phyloP scores from a whole-genome alignment of 2,888 invertebrate species.

The Allacma fusca region DNA sequence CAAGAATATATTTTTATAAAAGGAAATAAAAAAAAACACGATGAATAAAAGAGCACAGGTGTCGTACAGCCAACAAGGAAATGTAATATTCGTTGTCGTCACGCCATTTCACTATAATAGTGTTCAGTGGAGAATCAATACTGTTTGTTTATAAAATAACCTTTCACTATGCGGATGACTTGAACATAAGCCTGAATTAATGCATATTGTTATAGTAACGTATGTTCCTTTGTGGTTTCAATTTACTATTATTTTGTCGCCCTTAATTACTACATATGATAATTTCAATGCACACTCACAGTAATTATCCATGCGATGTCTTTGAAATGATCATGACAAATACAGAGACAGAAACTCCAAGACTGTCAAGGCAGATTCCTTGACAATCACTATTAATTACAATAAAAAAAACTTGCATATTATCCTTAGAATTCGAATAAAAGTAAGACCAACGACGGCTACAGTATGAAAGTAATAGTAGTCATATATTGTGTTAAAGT shows the following conservation, averaged over 20 bases:
- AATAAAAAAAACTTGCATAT: too few species aligned
- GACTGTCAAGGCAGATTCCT: too few species aligned
- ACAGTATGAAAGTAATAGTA: conserved; percentile 5
- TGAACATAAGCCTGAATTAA: neutral
- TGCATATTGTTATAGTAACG: neutral
- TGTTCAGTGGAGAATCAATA: neutral
- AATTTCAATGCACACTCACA: neutral
- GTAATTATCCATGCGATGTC: neutral
- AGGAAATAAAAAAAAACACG: neutral
- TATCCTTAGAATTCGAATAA: neutral
- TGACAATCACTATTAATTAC: neutral
- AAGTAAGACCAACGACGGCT: neutral
- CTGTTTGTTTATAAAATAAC: neutral
- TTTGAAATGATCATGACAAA: neutral
- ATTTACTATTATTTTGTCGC: neutral
- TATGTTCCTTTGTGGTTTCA: neutral
- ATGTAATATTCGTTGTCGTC: conserved; percentile 6
- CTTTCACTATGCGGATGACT: neutral
- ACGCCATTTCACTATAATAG: neutral
- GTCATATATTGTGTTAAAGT: neutral
- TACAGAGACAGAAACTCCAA: neutral
- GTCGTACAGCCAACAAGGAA: neutral
- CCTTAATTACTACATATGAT: neutral
- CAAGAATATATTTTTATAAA: conserved; percentile 7
- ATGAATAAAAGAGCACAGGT: conserved; percentile 19